Percentiles rank a stretch among this genome's conserved stretches.
Conservation (phyloP, 1,140 invertebrate genomes). For the Saxidomus purpurata region DNA sequence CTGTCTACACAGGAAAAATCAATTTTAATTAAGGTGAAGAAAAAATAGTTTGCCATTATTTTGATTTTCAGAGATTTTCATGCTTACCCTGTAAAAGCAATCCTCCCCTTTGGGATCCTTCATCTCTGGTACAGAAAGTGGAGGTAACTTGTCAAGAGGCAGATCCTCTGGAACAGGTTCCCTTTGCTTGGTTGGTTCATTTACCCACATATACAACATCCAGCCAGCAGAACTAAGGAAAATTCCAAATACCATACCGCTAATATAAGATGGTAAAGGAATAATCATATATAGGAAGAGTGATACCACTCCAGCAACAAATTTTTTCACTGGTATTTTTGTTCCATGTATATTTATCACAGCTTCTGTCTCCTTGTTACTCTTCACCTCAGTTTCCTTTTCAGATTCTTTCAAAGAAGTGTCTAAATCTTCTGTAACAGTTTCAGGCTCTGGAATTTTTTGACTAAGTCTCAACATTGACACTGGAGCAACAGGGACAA, state of each 20-base stretch:
- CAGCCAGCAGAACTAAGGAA: slow-evolving; percentile 74
- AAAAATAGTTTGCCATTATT: too few species aligned
- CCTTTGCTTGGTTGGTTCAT: slow-evolving; percentile 67
- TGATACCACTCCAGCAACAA: slow-evolving; percentile 63
- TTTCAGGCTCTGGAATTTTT: not conserved
- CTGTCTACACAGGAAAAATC: too few species aligned
- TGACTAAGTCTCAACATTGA: slow-evolving; percentile 49
- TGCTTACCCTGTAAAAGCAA: slow-evolving; percentile 81
- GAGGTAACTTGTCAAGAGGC: slow-evolving; percentile 77
- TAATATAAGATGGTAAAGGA: slow-evolving; percentile 83
- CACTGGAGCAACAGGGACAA: slow-evolving; percentile 48
- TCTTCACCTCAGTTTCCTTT: not conserved
- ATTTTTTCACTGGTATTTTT: slow-evolving; percentile 74
- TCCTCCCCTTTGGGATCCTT: slow-evolving; percentile 78
- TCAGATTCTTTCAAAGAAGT: not conserved
- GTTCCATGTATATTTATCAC: slow-evolving; percentile 63
- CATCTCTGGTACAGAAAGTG: slow-evolving; percentile 82
- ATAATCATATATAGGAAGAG: slow-evolving; percentile 81
- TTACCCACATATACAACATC: slow-evolving; percentile 77
- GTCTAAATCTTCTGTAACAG: not conserved
- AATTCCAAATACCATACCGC: slow-evolving; percentile 81
- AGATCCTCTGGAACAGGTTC: slow-evolving; percentile 68
- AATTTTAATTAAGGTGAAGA: too few species aligned
- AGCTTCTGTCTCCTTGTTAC: slow-evolving; percentile 25
- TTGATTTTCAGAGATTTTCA: too few species aligned